Conservation (phyloP, 2,113 vertebrate genomes). For the Hystrix cristata region DNA sequence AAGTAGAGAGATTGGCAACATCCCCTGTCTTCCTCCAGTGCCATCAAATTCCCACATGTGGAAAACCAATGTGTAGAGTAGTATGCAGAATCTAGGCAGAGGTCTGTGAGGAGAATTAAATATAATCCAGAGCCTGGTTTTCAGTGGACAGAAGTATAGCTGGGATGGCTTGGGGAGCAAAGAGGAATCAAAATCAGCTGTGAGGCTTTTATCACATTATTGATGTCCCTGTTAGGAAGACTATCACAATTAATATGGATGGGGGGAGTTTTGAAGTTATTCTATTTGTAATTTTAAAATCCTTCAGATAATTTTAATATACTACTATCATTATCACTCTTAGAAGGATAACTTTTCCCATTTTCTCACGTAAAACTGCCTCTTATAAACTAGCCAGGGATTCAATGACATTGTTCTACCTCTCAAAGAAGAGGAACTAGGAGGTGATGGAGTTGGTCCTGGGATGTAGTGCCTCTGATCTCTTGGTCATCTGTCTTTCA, state of each 20-base stretch:
- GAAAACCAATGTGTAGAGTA: background rate
- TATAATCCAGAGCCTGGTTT: background rate
- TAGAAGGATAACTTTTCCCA: background rate
- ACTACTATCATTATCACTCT: background rate
- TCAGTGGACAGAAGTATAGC: background rate
- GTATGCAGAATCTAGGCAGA: background rate
- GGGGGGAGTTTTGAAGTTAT: background rate
- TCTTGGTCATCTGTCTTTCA: background rate
- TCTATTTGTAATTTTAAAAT: background rate
- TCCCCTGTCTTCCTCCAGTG: too few species aligned
- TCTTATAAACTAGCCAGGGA: rapidly evolving
- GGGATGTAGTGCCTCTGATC: background rate
- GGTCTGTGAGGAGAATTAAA: background rate
- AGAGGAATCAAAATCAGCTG: background rate
- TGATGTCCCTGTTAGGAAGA: background rate
- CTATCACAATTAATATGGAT: background rate
- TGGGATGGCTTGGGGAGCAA: too few species aligned
- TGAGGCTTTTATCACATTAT: background rate
- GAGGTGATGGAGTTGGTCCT: background rate
- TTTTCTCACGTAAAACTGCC: background rate
- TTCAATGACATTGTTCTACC: background rate
- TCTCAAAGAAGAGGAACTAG: background rate
- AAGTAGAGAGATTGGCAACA: rapidly evolving
- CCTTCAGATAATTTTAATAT: background rate
- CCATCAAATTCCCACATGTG: rapidly evolving